Evolutionary conservation across 2,113 vertebrate genomes (phyloP), one percentile per base, ranked within the genome.

Genomic region (Megaceryle torquata): DNA sequence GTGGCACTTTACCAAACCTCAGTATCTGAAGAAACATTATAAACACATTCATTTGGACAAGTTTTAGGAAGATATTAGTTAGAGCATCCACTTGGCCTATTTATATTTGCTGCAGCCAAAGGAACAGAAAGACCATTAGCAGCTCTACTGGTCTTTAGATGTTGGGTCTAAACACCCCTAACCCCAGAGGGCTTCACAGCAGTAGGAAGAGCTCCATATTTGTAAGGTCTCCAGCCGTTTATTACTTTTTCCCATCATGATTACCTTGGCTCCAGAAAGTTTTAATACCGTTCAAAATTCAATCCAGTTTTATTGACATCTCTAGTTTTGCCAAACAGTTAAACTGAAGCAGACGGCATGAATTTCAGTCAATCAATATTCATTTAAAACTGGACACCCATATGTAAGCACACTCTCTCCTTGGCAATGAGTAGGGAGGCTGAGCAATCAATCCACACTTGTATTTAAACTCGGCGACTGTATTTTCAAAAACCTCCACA

Each of bases 211-310:
- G 37, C 69, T 77, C 71, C 50, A 44, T 2, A 0, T 46, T 82
- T 69, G 9, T 96, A 95, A 96, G 97, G 77, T 77, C 89, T 97
- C 89, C 80, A 95, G 75, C 91, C 39, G 21, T 97, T 97, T 97
- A 97, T 97, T 97, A 95, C 93, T 95, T 97, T 94, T 95, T 96
- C 80, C 95, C 82, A 84, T 96, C 95, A 61, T 94, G 95, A 97
- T 97, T 97, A 97, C 94, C 83, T 78, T 83, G 96, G 95, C 93
- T 96, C 88, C 91, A 96, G 96, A 95, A 98, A 97, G 95, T 98
- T 98, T 97, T 97, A 97, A 97, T 97, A 97, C 92, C 33, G 2
- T 93, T 97, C 96, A 96, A 97, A 96, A 96, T 95, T 63, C 87
- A 88, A 88, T 95, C 81, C 89, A 96, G 87, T 93, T 97, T 97